A percentile compares a stretch with the other conserved stretches of the same genome.
Conservation (phyloP, 2,888 invertebrate genomes). For the Ophraella communa region DNA sequence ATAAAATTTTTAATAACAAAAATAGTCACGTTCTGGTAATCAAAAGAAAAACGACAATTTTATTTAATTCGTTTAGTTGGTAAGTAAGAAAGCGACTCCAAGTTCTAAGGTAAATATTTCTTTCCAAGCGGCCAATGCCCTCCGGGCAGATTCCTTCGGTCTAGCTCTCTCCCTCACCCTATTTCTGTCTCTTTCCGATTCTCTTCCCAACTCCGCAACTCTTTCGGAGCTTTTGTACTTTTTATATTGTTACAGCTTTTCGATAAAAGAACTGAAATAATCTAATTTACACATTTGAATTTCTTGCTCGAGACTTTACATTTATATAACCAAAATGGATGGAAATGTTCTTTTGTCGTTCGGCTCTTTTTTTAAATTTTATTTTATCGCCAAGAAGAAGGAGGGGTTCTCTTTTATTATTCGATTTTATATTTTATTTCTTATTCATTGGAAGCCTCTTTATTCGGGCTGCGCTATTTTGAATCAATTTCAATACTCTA, state of each 20-base stretch:
- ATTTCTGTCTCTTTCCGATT: slow-evolving; percentile 36
- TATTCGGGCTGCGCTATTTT: slow-evolving; percentile 30
- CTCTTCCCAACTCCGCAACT: slow-evolving; percentile 48
- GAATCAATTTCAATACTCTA: slow-evolving; percentile 48
- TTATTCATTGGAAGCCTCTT: slow-evolving; percentile 46
- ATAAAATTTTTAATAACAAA: too few species aligned
- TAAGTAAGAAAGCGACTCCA: slow-evolving; percentile 43
- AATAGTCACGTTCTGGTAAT: too few species aligned
- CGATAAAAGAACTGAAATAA: slow-evolving; percentile 59
- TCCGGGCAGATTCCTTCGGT: slow-evolving; percentile 30
- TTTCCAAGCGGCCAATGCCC: slow-evolving; percentile 45
- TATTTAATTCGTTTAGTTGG: slow-evolving; percentile 47
- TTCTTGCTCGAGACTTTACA: slow-evolving; percentile 57
- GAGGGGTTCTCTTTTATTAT: slow-evolving; percentile 53
- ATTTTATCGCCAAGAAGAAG: slow-evolving; percentile 49
- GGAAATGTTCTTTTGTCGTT: slow-evolving; percentile 57
- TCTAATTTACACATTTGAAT: slow-evolving; percentile 60
- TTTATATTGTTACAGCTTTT: slow-evolving; percentile 56
- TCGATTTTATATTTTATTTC: slow-evolving; percentile 56
- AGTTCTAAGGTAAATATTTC: slow-evolving; percentile 53
- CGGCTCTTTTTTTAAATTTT: slow-evolving; percentile 52
- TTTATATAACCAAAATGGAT: slow-evolving; percentile 58
- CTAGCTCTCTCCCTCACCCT: slow-evolving; percentile 37
- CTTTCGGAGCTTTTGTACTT: slow-evolving; percentile 54
- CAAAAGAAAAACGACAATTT: slow-evolving; percentile 39